phyloP scores from a whole-genome alignment of 1,140 invertebrate species.

The Drosophila truncata region DNA sequence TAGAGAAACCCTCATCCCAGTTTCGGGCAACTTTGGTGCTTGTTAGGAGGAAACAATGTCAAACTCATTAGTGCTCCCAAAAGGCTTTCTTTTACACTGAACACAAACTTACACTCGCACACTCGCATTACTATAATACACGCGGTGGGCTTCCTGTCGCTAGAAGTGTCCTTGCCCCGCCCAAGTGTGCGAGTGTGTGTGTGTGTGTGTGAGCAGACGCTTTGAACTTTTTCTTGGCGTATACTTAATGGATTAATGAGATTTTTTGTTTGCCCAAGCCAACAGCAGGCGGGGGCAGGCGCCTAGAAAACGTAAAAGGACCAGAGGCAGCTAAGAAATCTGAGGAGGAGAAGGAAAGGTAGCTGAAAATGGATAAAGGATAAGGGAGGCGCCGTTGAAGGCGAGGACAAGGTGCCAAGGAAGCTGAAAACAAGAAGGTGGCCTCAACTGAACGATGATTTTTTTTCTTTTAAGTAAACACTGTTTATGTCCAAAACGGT shows the following conservation, averaged over 20 bases:
- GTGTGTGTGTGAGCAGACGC: slow-evolving; percentile 61
- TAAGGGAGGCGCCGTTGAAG: slow-evolving; percentile 8
- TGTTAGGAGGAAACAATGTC: slow-evolving; percentile 83
- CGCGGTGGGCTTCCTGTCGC: slow-evolving; percentile 39
- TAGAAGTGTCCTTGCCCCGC: slow-evolving; percentile 46
- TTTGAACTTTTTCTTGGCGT: slow-evolving; percentile 82
- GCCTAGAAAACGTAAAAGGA: slow-evolving; percentile 48
- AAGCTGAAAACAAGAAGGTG: slow-evolving; percentile 44
- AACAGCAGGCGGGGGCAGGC: slow-evolving; percentile 64
- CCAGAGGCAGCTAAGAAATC: not conserved
- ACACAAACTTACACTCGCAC: slow-evolving; percentile 50
- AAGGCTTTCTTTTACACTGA: slow-evolving; percentile 81
- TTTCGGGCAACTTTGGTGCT: slow-evolving; percentile 68
- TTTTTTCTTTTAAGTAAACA: slow-evolving; percentile 57
- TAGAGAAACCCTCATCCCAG: not conserved
- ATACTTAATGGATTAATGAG: slow-evolving; percentile 84
- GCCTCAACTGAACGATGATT: slow-evolving; percentile 45
- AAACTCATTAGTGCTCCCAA: slow-evolving; percentile 84
- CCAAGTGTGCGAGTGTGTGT: slow-evolving; percentile 40
- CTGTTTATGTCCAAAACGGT: slow-evolving; percentile 65
- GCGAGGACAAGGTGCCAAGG: slow-evolving; percentile 19
- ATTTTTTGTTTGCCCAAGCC: slow-evolving; percentile 82
- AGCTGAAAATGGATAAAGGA: slow-evolving; percentile 11
- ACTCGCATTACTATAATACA: slow-evolving; percentile 48
- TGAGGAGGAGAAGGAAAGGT: not conserved